A percentile compares a stretch with the other conserved stretches of the same genome.
These are phyloP conservation scores for Darevskia nairensis DNA, from an alignment of 2,797 vertebrate genomes.

Conservation along the genomic window DNA sequence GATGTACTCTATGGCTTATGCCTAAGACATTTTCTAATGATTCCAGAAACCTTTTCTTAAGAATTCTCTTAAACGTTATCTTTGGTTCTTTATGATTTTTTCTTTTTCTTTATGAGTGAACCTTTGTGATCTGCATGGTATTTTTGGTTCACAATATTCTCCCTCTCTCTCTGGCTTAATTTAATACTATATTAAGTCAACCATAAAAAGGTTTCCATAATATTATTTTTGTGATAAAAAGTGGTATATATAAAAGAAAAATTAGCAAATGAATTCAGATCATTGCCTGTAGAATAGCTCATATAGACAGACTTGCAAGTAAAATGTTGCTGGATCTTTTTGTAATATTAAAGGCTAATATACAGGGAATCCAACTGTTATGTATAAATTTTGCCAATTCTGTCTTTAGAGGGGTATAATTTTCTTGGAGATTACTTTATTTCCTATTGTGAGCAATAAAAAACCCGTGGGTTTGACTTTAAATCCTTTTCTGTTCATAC, in stretches of 20 bases:
- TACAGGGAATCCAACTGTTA: not conserved
- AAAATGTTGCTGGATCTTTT: slow-evolving; percentile 31
- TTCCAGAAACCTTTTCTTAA: too few species aligned
- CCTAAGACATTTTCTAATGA: too few species aligned
- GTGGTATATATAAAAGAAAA: slow-evolving; percentile 21
- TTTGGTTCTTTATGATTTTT: too few species aligned
- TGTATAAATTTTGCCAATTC: slow-evolving; percentile 56
- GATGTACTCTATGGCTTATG: not conserved
- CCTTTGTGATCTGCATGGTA: too few species aligned
- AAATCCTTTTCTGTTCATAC: slow-evolving; percentile 15
- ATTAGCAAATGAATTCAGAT: slow-evolving; percentile 21
- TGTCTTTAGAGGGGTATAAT: slow-evolving; percentile 54
- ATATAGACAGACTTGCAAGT: not conserved
- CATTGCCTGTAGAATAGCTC: slow-evolving; percentile 20
- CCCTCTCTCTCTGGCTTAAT: not conserved
- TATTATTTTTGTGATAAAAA: not conserved
- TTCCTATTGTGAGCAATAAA: slow-evolving; percentile 59
- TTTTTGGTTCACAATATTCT: too few species aligned
- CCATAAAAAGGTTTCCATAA: not conserved
- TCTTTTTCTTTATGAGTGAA: too few species aligned
- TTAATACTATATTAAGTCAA: not conserved
- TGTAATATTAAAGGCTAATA: slow-evolving; percentile 5
- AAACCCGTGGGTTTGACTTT: slow-evolving; percentile 49
- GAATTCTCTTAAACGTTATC: too few species aligned
- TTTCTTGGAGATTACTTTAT: slow-evolving; percentile 45